Evolutionary conservation across 2,113 vertebrate species (phyloP), one percentile per base, ranked within the genome.

Genomic region (Laterallus jamaicensis): DNA sequence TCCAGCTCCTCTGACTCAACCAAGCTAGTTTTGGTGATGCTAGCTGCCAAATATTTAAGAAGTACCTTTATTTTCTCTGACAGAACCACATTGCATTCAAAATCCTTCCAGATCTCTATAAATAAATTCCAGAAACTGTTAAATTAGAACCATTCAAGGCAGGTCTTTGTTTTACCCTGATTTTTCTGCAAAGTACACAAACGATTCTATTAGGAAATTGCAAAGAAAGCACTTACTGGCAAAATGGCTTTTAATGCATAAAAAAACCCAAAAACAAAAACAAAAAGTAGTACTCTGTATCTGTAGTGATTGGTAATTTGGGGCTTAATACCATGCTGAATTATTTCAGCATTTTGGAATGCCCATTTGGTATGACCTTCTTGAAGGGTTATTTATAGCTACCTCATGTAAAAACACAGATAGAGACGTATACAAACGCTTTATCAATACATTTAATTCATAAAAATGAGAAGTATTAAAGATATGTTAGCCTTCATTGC

Each of bases 81-180:
- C 91, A 90, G 96, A 93, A 84, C 8, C 26, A 55, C 37, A 75
- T 47, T 87, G 35, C 37, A 92, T 95, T 90, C 82, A 90, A 96
- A 97, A 91, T 86, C 66, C 60, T 95, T 96, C 92, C 79, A 97
- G 76, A 90, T 92, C 84, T 82, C 62, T 83, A 84, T n/a, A 97
- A 96, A 95, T 86, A 87, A 96, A 95, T 88, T 95, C 82, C 91
- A 96, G 87, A 96, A 97, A 68, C n/a, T 19, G 22, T 54, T 90
- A 96, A 97, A 97, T 95, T 92, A 87, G 85, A 97, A 95, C 44
- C 66, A 88, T 94, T 94, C 63, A 73, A 82, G 64, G 63, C 35
- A 95, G 58, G 28, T 93, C 42, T 92, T 93, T 73, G 21, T 79
- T 96, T 76, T 44, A 90, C n/a, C 47, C 35, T 82, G 70, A 82